Percentiles rank a stretch among this genome's conserved stretches.
phyloP scores from a whole-genome alignment of 2,797 vertebrate species.

The Schizopygopsis pylzovi region DNA sequence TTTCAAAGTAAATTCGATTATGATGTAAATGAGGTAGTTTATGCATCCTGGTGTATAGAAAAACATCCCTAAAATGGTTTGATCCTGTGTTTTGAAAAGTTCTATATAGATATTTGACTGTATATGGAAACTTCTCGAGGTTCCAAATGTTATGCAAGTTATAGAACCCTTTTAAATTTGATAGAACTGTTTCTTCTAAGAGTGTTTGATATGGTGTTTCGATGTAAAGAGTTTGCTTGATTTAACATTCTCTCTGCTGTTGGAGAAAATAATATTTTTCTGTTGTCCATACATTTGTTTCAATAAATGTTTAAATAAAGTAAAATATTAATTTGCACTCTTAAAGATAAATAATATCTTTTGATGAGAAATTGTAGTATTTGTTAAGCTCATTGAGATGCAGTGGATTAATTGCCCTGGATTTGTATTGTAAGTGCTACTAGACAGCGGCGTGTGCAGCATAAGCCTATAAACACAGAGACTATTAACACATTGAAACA shows the following conservation, averaged over 20 bases:
- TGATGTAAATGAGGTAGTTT: neutral
- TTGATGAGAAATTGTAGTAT: conserved; percentile 1
- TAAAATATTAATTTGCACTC: neutral
- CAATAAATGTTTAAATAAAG: neutral
- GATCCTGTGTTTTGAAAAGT: neutral
- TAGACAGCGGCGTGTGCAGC: neutral
- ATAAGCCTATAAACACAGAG: conserved; percentile 20
- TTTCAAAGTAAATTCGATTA: neutral
- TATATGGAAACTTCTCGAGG: neutral
- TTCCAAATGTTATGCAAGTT: neutral
- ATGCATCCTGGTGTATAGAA: neutral
- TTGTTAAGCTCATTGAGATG: conserved; percentile 11
- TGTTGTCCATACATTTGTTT: neutral
- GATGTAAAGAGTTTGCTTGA: neutral
- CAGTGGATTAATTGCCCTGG: conserved; percentile 9
- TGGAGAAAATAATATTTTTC: neutral
- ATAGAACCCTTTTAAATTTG: neutral
- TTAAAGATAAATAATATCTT: conserved; percentile 23
- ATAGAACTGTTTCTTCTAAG: neutral
- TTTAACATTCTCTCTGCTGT: neutral
- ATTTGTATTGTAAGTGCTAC: conserved; percentile 28
- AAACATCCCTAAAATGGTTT: neutral
- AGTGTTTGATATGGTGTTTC: neutral
- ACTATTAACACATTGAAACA: conserved; percentile 31
- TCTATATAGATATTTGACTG: neutral